A percentile compares a stretch with the other conserved stretches of the same genome.
These are phyloP conservation scores for Rhodeus uyekii DNA, from an alignment of 2,797 vertebrate genomes.

Conservation along the genomic window DNA sequence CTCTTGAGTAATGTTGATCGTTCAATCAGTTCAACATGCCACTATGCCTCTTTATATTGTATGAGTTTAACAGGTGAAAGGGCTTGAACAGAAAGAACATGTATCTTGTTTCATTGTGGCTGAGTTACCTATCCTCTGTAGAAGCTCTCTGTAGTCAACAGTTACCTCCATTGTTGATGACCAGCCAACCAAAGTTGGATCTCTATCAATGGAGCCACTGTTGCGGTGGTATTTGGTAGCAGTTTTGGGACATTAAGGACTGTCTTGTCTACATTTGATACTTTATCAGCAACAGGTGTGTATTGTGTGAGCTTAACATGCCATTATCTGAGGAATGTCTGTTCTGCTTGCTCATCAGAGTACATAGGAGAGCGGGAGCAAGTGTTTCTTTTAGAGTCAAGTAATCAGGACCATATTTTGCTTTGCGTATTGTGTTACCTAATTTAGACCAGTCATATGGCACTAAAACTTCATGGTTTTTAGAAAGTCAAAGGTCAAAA, in stretches of 20 bases:
- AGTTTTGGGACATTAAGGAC: constrained; percentile 28
- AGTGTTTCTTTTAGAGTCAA: constrained; percentile 21
- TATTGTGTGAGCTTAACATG: constrained; percentile 42
- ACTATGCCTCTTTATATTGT: constrained; percentile 14
- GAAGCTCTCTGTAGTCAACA: constrained; percentile 38
- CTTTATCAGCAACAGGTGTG: constrained; percentile 46
- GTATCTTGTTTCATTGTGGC: constrained; percentile 30
- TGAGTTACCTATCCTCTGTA: constrained; percentile 16
- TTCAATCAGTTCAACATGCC: neutral
- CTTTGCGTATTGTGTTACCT: neutral
- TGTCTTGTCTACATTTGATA: constrained; percentile 46
- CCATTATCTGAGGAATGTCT: constrained; percentile 34
- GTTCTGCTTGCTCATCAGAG: constrained; percentile 23
- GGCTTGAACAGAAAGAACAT: constrained; percentile 12
- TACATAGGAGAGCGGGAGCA: neutral
- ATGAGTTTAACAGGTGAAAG: constrained; percentile 33
- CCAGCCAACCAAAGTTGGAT: constrained; percentile 2
- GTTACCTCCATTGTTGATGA: constrained; percentile 44
- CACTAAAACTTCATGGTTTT: neutral
- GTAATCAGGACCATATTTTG: constrained; percentile 5
- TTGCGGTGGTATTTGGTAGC: constrained; percentile 47
- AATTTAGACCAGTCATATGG: neutral
- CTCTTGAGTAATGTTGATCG: neutral
- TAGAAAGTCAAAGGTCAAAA: constrained; percentile 14
- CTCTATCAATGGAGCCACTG: constrained; percentile 49